phyloP scores from a whole-genome alignment of 2,797 vertebrate species.

The Pangasius djambal region DNA sequence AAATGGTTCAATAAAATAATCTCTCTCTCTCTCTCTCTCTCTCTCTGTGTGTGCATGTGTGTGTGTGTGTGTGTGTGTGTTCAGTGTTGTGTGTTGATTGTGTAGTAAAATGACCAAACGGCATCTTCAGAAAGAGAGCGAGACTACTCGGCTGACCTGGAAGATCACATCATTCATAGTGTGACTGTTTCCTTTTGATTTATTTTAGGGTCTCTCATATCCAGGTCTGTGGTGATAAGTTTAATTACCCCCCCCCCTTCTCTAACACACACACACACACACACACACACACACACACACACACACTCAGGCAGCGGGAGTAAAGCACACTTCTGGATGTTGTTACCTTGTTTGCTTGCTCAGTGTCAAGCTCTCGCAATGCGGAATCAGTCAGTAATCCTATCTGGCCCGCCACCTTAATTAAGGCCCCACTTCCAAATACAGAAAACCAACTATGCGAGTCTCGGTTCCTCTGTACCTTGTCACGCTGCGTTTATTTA shows the following conservation, averaged over 20 bases:
- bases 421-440: conserved; percentile 73
- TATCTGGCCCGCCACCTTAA: conserved; percentile 71
- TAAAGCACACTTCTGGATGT: conserved; percentile 67
- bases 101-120: not conserved
- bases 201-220: not conserved
- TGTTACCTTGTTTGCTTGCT: conserved; percentile 77
- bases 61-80: not conserved
- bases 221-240: conserved; percentile 25
- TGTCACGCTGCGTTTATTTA: conserved; percentile 78
- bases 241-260: not conserved
- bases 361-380: conserved; percentile 65
- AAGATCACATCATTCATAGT: not conserved
- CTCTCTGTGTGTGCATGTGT: not conserved
- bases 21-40: no score
- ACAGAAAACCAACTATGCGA: conserved; percentile 67
- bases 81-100: not conserved
- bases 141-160: not conserved
- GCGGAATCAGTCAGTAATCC: conserved; percentile 69
- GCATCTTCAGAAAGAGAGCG: not conserved
- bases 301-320: conserved; percentile 25
- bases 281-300: conserved; percentile 11
- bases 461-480: conserved; percentile 64
- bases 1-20: no score
- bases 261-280: not conserved
- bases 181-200: not conserved